Conservation (phyloP, 2,888 invertebrate species). For the Fragum whitleyi region DNA sequence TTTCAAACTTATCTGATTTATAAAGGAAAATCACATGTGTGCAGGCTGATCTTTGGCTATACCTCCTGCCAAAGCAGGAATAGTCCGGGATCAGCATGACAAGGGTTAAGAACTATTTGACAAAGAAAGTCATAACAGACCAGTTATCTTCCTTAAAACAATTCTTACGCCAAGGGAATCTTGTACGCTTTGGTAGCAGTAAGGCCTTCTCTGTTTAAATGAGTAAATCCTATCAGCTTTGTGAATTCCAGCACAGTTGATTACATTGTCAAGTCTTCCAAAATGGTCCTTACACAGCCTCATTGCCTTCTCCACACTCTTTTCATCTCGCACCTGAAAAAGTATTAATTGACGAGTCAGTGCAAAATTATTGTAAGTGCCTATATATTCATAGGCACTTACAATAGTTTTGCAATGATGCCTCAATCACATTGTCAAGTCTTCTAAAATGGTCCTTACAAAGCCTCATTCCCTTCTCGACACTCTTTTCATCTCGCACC, state of each 20-base stretch:
- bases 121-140: too few species aligned
- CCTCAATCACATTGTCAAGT: slow-evolving; percentile 91
- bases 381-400: too few species aligned
- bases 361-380: too few species aligned
- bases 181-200: neutral
- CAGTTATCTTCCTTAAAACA: too few species aligned
- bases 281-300: slow-evolving; percentile 91
- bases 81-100: too few species aligned
- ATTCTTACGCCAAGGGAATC: slow-evolving; percentile 2
- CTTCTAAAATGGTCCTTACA: slow-evolving; percentile 93
- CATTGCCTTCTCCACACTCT: slow-evolving; percentile 91
- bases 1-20: too few species aligned
- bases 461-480: slow-evolving; percentile 90
- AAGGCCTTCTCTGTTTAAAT: slow-evolving; percentile 85
- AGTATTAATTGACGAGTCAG: too few species aligned
- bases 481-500: slow-evolving; percentile 94
- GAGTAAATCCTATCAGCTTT: slow-evolving; percentile 95
- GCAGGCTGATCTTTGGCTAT: too few species aligned
- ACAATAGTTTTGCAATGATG: neutral
- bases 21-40: too few species aligned
- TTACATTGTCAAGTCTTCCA: slow-evolving; percentile 92
- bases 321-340: slow-evolving; percentile 92
- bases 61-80: too few species aligned
- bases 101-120: too few species aligned
- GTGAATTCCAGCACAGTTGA: slow-evolving; percentile 98